Conservation (phyloP, 2,797 vertebrate genomes). For the Antrozous pallidus region DNA sequence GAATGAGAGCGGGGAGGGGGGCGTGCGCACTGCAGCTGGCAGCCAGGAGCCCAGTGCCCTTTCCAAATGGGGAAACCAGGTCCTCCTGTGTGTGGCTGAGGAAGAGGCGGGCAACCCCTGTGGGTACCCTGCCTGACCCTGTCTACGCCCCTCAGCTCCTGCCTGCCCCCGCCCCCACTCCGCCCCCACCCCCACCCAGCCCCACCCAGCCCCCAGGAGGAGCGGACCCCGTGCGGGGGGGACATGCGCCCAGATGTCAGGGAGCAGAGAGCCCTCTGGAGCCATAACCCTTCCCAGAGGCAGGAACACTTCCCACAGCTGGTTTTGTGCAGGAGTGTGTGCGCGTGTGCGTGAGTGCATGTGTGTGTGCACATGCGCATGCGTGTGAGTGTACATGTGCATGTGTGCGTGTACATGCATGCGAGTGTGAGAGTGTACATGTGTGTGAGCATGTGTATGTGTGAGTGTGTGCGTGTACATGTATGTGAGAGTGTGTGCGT, state of each 20-base stretch:
- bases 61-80: slow-evolving; percentile 54
- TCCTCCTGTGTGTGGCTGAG: rapidly evolving
- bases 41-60: not conserved
- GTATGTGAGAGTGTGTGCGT: too few species aligned
- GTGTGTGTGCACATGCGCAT: not conserved
- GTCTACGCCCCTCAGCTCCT: rapidly evolving
- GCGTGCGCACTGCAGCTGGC: not conserved
- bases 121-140: rapidly evolving
- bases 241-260: slow-evolving; percentile 43
- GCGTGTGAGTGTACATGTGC: too few species aligned
- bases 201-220: not conserved
- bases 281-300: slow-evolving; percentile 61
- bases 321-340: too few species aligned
- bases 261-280: not conserved
- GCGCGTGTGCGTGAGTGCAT: not conserved
- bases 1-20: not conserved
- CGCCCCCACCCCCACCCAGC: not conserved
- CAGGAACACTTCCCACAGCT: too few species aligned
- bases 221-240: not conserved
- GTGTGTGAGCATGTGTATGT: too few species aligned
- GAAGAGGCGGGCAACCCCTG: not conserved
- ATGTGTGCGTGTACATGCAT: too few species aligned
- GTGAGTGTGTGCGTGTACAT: too few species aligned
- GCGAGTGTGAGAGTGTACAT: too few species aligned
- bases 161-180: not conserved